Evolutionary conservation across 2,797 vertebrate species (phyloP), one percentile per base, ranked within the genome.

Genomic region (Xenentodon cancila): DNA sequence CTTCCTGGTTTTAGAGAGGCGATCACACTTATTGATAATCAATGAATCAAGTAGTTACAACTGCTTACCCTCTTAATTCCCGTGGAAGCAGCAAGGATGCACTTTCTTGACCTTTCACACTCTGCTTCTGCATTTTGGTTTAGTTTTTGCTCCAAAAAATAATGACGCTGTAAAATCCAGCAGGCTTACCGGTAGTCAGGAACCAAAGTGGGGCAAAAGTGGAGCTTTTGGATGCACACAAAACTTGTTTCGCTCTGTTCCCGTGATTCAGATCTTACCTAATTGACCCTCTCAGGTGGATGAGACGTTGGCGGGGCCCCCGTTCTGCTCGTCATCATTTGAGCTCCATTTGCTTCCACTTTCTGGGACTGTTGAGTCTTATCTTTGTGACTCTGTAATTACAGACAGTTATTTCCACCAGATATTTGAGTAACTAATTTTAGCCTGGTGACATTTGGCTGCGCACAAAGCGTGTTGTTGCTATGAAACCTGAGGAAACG

Each of bases 351-450:
- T 17, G 9, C 50, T 58, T 16, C 9, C 6, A 43, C 20, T 21
- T n/a, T 45, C 30, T 9, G 48, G 34, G 30, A 48, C 37, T 12
- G 34, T 27, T 21, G 30, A 4, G 44, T 59, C 46, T 47, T 50
- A 40, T 37, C 27, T 50, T 46, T 25, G 68, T 43, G 49, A 77
- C 50, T 74, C 65, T 69, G 53, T 69, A 71, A 77, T 47, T 55
- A 54, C 64, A 59, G 71, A 42, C 60, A n/a, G 72, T 79, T 86
- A 76, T 64, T 73, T 84, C 77, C 58, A 27, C 52, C 17, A 75
- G 22, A 78, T 71, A 64, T 78, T 71, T 60, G 58, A 48, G 17
- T 19, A 4, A 68, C 80, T 86, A 83, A 87, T 85, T 87, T 64
- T 61, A 80, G 58, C 81, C 59, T 3, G 20, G 75, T 73, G 75